A percentile compares a stretch with the other conserved stretches of the same genome.
Evolutionary conservation across 1,140 invertebrate genomes (phyloP).

Genomic region (Sinella curviseta): DNA sequence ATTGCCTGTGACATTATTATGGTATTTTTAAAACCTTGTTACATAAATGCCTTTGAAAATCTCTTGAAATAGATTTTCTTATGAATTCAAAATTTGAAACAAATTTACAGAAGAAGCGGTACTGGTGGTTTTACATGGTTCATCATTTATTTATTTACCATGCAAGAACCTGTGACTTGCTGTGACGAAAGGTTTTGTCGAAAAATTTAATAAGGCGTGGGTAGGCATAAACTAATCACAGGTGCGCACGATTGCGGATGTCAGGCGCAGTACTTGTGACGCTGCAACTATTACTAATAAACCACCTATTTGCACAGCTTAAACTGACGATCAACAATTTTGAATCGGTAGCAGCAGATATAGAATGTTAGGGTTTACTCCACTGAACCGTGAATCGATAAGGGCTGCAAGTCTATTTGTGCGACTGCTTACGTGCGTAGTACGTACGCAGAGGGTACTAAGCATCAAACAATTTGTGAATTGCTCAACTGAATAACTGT

Average conservation of each 20-base stretch:
- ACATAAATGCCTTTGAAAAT: no score
- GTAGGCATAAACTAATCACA: not conserved
- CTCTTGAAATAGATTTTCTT: no score
- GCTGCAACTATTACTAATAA: not conserved
- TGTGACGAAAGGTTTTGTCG: not conserved
- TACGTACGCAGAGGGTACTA: not conserved
- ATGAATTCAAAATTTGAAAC: not conserved
- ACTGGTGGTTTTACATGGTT: slow-evolving; percentile 18
- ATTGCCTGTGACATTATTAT: no score
- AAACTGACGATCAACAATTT: not conserved
- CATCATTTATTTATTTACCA: slow-evolving; percentile 15
- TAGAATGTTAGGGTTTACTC: not conserved
- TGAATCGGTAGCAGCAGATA: not conserved
- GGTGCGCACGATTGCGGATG: not conserved
- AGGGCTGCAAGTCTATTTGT: not conserved
- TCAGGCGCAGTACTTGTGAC: no score
- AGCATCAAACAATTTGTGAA: no score
- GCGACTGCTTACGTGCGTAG: not conserved
- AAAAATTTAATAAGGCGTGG: not conserved
- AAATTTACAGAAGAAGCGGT: not conserved
- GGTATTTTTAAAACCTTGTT: no score
- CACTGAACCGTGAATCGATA: not conserved
- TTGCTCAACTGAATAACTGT: no score
- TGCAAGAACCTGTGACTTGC: not conserved
- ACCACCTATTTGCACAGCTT: not conserved